A percentile compares a stretch with the other conserved stretches of the same genome.
phyloP scores from a whole-genome alignment of 2,888 invertebrate species.

The Scaptomyza tumidula region DNA sequence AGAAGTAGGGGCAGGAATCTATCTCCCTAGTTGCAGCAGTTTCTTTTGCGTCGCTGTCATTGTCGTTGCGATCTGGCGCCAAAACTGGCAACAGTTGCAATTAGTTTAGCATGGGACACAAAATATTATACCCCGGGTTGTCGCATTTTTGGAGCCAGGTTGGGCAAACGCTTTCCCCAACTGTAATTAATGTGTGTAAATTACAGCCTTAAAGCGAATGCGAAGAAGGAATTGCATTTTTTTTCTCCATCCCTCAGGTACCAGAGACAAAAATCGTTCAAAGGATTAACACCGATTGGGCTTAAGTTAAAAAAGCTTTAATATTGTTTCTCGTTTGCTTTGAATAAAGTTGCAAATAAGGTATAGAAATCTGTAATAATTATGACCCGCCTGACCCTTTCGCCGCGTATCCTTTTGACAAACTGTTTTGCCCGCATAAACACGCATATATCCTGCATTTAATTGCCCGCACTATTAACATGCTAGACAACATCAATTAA shows the following conservation, averaged over 20 bases:
- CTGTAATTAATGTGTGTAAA: slow-evolving; percentile 68
- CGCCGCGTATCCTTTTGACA: not conserved
- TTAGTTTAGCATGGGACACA: slow-evolving; percentile 61
- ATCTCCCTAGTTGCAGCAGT: slow-evolving; percentile 14
- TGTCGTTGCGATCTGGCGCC: slow-evolving; percentile 60
- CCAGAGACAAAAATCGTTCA: not conserved
- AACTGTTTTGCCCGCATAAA: slow-evolving; percentile 18
- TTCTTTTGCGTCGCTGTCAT: slow-evolving; percentile 33
- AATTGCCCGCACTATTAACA: slow-evolving; percentile 57
- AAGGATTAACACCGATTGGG: not conserved
- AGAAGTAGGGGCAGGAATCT: not conserved
- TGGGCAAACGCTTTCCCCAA: slow-evolving; percentile 15
- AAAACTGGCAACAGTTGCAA: slow-evolving; percentile 66
- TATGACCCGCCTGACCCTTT: not conserved
- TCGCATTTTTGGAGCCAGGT: slow-evolving; percentile 7
- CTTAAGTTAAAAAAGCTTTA: not conserved
- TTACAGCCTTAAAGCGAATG: slow-evolving; percentile 42
- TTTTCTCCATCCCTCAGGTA: not conserved
- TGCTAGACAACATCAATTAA: slow-evolving; percentile 63
- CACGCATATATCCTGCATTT: not conserved
- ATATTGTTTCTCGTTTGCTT: not conserved
- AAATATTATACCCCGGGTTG: slow-evolving; percentile 51
- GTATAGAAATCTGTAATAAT: not conserved
- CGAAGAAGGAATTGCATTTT: not conserved
- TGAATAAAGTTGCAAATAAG: not conserved